Evolutionary conservation across 2,888 invertebrate genomes (phyloP).

Genomic region (Idaea straminata): DNA sequence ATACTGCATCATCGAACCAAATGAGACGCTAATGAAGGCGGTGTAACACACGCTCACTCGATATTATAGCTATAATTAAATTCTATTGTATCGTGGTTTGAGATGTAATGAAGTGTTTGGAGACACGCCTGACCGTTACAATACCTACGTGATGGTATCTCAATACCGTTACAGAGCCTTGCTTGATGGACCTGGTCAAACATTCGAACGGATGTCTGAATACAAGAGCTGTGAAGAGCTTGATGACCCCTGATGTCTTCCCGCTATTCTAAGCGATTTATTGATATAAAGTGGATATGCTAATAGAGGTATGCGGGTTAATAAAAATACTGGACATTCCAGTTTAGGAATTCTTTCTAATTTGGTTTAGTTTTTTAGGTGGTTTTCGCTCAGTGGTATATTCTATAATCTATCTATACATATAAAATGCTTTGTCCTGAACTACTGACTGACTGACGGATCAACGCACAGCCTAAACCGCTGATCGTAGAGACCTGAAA

Average conservation of each 20-base stretch:
- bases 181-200: neutral
- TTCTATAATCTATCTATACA: neutral
- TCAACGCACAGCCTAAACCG: too few relatives aligned
- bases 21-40: constrained; percentile 18
- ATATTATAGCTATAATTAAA: constrained; percentile 34
- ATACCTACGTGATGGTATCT: constrained; percentile 66
- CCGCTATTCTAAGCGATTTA: constrained; percentile 29
- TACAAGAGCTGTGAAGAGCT: constrained; percentile 28
- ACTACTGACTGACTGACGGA: too few relatives aligned
- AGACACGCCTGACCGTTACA: constrained; percentile 62
- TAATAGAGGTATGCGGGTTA: constrained; percentile 8
- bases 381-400: neutral
- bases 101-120: constrained; percentile 54
- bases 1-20: constrained; percentile 8
- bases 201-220: constrained; percentile 23
- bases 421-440: too few relatives aligned
- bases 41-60: constrained; percentile 14
- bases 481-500: too few relatives aligned
- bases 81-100: constrained; percentile 48
- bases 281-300: constrained; percentile 20
- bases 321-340: neutral
- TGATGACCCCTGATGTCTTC: constrained; percentile 33
- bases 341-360: constrained; percentile 9
- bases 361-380: constrained; percentile 2
- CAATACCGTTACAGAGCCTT: constrained; percentile 22